Evolutionary conservation across 2,113 vertebrate species (phyloP), one percentile per base, ranked within the genome.

Genomic region (Fulmarus glacialis): DNA sequence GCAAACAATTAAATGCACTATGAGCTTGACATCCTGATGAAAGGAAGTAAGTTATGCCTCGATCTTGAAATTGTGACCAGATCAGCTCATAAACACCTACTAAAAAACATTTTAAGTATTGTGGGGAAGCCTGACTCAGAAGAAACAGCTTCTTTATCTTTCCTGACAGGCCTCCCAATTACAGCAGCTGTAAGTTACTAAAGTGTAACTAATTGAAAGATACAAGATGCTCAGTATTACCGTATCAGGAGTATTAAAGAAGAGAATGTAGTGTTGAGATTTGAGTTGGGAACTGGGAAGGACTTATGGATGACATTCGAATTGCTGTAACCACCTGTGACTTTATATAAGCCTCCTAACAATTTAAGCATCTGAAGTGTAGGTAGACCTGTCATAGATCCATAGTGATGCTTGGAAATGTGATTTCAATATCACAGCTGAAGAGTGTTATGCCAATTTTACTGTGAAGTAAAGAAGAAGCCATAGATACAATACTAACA

Each of bases 131-230:
- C n/a, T 83, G 40, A 59, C 30, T 88, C 30, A 20, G 55, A 89
- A 93, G 50, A 85, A 96, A 68, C 70, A 93, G 64, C 55, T 94
- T 85, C 58, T 89, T 91, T 89, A 29, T 95, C 74, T 93, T 86
- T 70, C 30, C 67, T 90, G 74, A 89, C 87, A 92, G 81, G 81
- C 62, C 50, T 97, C 34, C 59, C 58, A 74, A 40, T 83, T 91
- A 70, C 42, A 91, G 70, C 83, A 95, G 66, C 88, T 91, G 42
- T 89, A 88, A 81, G 52, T 81, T 86, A 81, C 55, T 82, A 12
- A 78, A 78, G 81, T 71, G 59, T 91, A 77, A 47, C 89, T 91
- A 95, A 80, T 29, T 85, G 82, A 86, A 92, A 92, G 66, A 38
- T 82, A 71, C 11, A 71, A 36, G 27, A 60, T 67, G 2, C 11